Evolutionary conservation across 2,797 vertebrate species (phyloP).

Genomic region (Pseudochirops cupreus): DNA sequence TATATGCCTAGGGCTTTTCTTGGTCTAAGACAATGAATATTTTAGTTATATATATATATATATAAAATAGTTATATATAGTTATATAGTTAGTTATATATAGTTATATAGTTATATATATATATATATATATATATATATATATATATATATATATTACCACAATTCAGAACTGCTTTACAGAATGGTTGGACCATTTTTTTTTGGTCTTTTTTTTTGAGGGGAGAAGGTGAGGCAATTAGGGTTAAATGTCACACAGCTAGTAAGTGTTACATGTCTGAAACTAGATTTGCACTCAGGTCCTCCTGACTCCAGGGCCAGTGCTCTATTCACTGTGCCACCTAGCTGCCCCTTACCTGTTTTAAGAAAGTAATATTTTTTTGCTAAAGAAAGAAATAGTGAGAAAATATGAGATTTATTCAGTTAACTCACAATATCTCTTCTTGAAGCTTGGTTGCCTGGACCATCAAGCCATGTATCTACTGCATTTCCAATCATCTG

Average conservation of each 20-base stretch:
- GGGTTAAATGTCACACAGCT: too few species aligned
- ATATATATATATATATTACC: not conserved
- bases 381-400: slow-evolving; percentile 15
- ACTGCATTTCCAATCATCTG: not conserved
- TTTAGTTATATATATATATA: not conserved
- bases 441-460: not conserved
- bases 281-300: too few species aligned
- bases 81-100: too few species aligned
- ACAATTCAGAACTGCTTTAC: not conserved
- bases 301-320: too few species aligned
- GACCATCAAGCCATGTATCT: not conserved
- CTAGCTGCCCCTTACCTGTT: not conserved
- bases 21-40: not conserved
- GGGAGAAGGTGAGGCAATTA: too few species aligned
- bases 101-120: too few species aligned
- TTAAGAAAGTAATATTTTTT: not conserved
- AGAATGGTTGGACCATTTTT: not conserved
- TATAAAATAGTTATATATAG: too few species aligned
- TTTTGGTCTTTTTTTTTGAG: too few species aligned
- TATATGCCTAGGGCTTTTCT: not conserved
- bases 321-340: too few species aligned
- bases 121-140: too few species aligned
- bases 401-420: not conserved
- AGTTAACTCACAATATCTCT: not conserved
- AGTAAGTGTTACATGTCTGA: too few species aligned